Conservation (phyloP, 2,888 invertebrate genomes). For the Dorcus hopei region DNA sequence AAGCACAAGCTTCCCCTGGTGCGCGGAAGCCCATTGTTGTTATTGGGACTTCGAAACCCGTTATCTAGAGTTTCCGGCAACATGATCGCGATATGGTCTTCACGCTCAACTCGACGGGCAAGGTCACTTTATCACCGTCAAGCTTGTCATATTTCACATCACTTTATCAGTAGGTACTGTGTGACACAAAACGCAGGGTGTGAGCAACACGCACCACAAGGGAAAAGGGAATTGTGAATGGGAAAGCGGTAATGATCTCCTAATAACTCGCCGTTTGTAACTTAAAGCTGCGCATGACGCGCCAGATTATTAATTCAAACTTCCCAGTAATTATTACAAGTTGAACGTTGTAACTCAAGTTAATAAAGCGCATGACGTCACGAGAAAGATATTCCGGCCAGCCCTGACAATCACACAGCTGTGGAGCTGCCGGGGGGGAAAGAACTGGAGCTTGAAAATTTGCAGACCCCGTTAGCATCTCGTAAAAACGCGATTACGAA, state of each 20-base stretch:
- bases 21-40: slow-evolving; percentile 42
- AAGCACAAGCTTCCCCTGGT: slow-evolving; percentile 46
- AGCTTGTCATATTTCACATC: slow-evolving; percentile 12
- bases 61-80: slow-evolving; percentile 45
- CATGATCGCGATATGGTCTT: slow-evolving; percentile 25
- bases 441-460: not conserved
- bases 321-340: not conserved
- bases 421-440: not conserved
- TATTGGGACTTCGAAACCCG: slow-evolving; percentile 46
- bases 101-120: not conserved
- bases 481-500: too few relatives aligned
- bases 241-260: not conserved
- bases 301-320: not conserved
- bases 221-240: not conserved
- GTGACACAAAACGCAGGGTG: not conserved
- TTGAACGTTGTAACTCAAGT: not conserved
- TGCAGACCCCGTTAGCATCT: too few relatives aligned
- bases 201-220: not conserved
- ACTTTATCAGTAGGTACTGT: slow-evolving; percentile 2
- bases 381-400: slow-evolving; percentile 6
- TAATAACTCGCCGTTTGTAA: not conserved
- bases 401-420: not conserved
- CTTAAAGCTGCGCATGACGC: not conserved
- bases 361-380: slow-evolving; percentile 5
- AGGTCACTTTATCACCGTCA: slow-evolving; percentile 9